phyloP scores from a whole-genome alignment of 2,797 vertebrate species.

The Hoplostethus mediterraneus region DNA sequence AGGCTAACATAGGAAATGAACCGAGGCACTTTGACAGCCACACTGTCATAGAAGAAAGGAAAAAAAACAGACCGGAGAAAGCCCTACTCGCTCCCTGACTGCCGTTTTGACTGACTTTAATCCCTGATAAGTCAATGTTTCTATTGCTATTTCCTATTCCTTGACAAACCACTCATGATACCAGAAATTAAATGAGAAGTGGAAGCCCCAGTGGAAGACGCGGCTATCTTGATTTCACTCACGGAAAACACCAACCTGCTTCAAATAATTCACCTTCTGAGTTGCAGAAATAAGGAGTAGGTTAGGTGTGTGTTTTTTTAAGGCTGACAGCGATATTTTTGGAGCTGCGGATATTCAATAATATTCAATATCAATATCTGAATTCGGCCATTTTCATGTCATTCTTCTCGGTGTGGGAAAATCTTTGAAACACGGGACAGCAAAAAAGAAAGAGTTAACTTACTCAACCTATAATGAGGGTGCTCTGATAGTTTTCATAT shows the following conservation, averaged over 20 bases:
- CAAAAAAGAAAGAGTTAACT: too few species aligned
- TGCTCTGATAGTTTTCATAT: too few species aligned
- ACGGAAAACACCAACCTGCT: too few species aligned
- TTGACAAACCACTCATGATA: conserved; percentile 8
- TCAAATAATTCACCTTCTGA: background rate
- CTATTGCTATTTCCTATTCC: background rate
- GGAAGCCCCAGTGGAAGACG: background rate
- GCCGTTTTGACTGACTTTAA: background rate
- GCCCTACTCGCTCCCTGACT: background rate
- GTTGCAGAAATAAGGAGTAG: background rate
- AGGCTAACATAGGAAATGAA: conserved; percentile 13
- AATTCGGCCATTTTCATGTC: too few species aligned
- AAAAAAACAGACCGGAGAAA: background rate
- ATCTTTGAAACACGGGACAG: too few species aligned
- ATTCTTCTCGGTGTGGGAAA: too few species aligned
- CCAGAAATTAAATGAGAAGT: background rate
- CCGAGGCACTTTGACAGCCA: conserved; percentile 16
- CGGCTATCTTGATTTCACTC: conserved; percentile 6
- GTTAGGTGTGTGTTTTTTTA: too few species aligned
- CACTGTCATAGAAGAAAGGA: background rate
- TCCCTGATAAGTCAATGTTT: conserved; percentile 13
- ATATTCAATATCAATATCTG: too few species aligned
- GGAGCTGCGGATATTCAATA: too few species aligned
- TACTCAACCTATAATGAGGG: too few species aligned
- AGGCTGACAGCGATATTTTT: too few species aligned